A percentile compares a stretch with the other conserved stretches of the same genome.
These are phyloP conservation scores for Danaus plexippus DNA, from an alignment of 1,140 invertebrate species.

Conservation along the genomic window DNA sequence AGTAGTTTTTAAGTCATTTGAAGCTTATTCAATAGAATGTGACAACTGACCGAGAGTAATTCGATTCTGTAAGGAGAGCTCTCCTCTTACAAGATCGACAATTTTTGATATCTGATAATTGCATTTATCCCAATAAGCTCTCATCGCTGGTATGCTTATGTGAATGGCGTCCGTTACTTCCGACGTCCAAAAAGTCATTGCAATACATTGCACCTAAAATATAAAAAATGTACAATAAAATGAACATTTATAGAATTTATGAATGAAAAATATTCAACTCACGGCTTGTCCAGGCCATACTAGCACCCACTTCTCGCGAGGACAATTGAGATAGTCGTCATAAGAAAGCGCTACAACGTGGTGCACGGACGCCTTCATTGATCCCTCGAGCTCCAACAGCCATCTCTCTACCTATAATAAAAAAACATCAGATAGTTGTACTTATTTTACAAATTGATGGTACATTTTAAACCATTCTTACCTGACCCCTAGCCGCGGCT, in stretches of 20 bases:
- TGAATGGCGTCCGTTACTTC: conserved; percentile 84
- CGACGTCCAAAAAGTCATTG: conserved; percentile 90
- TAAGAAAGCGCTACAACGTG: conserved; percentile 76
- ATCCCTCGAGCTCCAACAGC: conserved; percentile 90
- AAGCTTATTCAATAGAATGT: conserved; percentile 2
- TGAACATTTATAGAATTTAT: too few species aligned
- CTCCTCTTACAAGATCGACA: conserved; percentile 88
- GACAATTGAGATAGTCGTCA: conserved; percentile 77
- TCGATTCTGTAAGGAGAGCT: conserved; percentile 89
- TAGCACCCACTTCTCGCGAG: conserved; percentile 86
- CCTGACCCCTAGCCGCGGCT: conserved; percentile 90
- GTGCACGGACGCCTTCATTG: conserved; percentile 92
- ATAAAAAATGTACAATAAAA: too few species aligned
- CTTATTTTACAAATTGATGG: too few species aligned
- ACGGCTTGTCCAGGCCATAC: conserved; percentile 81
- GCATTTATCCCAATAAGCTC: conserved; percentile 73
- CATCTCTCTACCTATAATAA: conserved; percentile 87
- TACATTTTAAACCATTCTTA: conserved; percentile 18
- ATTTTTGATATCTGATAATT: conserved; percentile 84
- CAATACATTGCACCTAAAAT: conserved; percentile 83
- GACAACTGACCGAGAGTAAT: conserved; percentile 84
- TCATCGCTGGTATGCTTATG: conserved; percentile 70
- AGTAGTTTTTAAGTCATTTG: neutral
- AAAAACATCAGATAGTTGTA: neutral
- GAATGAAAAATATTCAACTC: too few species aligned